These are phyloP conservation scores for Noctua fimbriata DNA, from an alignment of 2,888 invertebrate species.

Conservation along the genomic window DNA sequence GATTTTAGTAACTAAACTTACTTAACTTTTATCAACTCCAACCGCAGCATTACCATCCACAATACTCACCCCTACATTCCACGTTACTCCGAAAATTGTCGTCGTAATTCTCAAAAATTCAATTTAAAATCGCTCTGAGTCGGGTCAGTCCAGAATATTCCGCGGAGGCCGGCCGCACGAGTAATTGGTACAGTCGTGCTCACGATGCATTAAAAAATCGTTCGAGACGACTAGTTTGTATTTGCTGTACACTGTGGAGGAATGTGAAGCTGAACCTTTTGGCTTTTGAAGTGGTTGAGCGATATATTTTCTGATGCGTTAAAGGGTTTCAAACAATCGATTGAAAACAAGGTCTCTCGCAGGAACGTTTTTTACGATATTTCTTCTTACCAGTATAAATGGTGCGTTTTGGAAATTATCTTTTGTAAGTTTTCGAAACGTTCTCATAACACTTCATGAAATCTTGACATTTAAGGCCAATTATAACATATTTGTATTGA, in stretches of 20 bases:
- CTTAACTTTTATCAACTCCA: background rate
- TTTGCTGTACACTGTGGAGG: constrained; percentile 48
- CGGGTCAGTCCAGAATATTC: constrained; percentile 76
- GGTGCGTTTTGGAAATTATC: background rate
- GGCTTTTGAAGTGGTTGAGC: constrained; percentile 1
- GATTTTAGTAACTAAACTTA: background rate
- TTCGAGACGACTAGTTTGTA: constrained; percentile 52
- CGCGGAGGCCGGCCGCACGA: constrained; percentile 70
- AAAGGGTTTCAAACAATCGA: background rate
- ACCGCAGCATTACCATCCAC: constrained; percentile 18
- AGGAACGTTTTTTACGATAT: background rate
- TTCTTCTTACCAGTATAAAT: background rate
- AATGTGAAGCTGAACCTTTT: constrained; percentile 7
- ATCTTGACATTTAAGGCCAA: background rate
- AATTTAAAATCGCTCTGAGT: constrained; percentile 83
- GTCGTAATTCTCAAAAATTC: constrained; percentile 82
- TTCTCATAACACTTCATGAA: background rate
- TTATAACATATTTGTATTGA: background rate
- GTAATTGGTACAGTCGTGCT: constrained; percentile 83
- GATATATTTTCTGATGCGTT: background rate
- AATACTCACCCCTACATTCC: constrained; percentile 62
- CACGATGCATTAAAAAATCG: constrained; percentile 81
- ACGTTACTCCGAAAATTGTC: constrained; percentile 77
- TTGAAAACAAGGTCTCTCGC: background rate
- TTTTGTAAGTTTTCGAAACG: background rate